Evolutionary conservation across 2,888 invertebrate species (phyloP), one percentile per base, ranked within the genome.

Genomic region (Trissoscelio sp.): DNA sequence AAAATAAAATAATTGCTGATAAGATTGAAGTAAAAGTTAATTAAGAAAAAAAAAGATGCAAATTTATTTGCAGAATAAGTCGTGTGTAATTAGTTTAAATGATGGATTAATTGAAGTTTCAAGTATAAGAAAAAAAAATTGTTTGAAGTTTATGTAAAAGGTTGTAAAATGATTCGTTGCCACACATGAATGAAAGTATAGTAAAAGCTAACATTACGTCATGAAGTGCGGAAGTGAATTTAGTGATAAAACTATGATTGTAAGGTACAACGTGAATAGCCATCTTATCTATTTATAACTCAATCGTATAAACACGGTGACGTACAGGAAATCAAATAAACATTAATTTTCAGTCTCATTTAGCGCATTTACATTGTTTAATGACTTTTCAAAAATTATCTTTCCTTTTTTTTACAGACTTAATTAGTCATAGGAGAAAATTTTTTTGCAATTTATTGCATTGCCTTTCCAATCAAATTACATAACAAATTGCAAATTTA

Each of bases 261-360:
- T 37, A 51, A 69, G 44, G 37, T 74, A 64, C 69, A 64, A 48
- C 37, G 39, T 18, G 44, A 64, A 60, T 51, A 14, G 37, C 28
- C 18, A 48, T 28, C 22, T 77, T 58, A 75, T 66, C 75, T 77
- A 77, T 53, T 77, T 69, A 60, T 77, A 67, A 34, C 53, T 44
- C 44, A 53, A 39, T 58, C 67, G 51, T 39, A 39, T n/a, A 64
- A 64, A 75, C 39, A 39, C 11, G n/a, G 39, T 28, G 22, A 28
- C 46, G 42, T 42, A 20, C 20, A 5, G n/a, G 37, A 70, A 44
- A 48, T 70, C 58, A 73, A 64, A 53, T 44, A 75, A 67, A 58
- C 39, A 55, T 48, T 64, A 2, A 44, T 60, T 60, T 70, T 70
- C n/a, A n/a, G n/a, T n/a, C n/a, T n/a, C n/a, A n/a, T n/a, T n/a